Evolutionary conservation across 2,113 vertebrate species (phyloP).

Genomic region (Callospermophilus lateralis): DNA sequence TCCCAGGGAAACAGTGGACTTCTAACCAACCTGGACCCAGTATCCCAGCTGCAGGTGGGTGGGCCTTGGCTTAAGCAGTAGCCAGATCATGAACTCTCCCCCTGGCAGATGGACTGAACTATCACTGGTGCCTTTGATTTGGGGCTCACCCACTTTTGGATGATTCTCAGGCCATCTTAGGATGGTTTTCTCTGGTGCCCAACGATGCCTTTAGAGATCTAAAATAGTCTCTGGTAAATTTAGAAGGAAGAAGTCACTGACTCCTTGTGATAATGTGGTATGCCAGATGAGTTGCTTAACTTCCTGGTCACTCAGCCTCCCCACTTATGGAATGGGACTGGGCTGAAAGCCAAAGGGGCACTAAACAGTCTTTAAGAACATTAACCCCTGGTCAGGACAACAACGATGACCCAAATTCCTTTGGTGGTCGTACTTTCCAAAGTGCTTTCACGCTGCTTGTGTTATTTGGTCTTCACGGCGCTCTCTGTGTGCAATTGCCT

Average conservation of each 20-base stretch:
- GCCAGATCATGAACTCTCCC: background rate
- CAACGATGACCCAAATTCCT: background rate
- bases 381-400: background rate
- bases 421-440: background rate
- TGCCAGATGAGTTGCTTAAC: background rate
- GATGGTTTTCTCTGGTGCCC: background rate
- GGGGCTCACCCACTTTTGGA: background rate
- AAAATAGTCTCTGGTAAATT: background rate
- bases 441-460: background rate
- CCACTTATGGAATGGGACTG: background rate
- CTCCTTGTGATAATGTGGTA: background rate
- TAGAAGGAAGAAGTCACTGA: background rate
- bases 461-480: background rate
- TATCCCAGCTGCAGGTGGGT: too few relatives aligned
- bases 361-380: background rate
- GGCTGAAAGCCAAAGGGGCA: background rate
- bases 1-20: background rate
- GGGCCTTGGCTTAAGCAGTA: background rate
- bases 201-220: background rate
- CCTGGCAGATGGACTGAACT: background rate
- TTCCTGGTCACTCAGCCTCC: background rate
- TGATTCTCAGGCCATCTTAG: conserved; percentile 2
- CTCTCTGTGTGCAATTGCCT: background rate
- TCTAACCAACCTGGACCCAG: background rate
- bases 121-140: conserved; percentile 12